Percentiles rank a stretch among this genome's conserved stretches.
Evolutionary conservation across 2,113 vertebrate genomes (phyloP).

Genomic region (Ancistrus triradiatus): DNA sequence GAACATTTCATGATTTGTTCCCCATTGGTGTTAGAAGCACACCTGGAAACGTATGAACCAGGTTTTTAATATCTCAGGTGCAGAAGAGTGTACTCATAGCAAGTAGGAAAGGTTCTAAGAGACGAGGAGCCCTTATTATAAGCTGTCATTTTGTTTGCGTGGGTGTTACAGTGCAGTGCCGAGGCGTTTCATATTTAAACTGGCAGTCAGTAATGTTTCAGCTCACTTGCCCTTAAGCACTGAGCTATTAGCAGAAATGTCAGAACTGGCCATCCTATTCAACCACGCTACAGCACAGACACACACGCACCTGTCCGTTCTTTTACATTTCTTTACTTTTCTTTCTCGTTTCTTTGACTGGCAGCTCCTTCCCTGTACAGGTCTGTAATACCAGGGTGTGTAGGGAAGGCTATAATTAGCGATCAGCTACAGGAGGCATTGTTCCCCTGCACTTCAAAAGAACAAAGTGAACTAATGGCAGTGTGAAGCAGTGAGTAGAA

Average conservation of each 20-base stretch:
- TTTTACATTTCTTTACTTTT: not conserved
- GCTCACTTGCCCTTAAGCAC: conserved; percentile 5
- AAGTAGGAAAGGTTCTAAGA: too few relatives aligned
- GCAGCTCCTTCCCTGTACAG: not conserved
- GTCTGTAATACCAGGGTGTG: conserved; percentile 39
- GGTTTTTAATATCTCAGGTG: too few relatives aligned
- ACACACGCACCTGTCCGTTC: not conserved
- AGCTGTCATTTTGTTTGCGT: not conserved
- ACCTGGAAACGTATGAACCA: not conserved
- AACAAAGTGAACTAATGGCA: conserved; percentile 44
- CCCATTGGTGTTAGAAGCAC: not conserved
- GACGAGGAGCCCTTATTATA: too few relatives aligned
- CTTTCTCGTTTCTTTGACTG: conserved; percentile 8
- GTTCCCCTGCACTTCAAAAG: conserved; percentile 35
- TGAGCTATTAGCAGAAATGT: conserved; percentile 7
- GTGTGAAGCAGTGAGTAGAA: conserved; percentile 25
- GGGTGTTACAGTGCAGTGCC: not conserved
- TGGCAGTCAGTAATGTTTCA: conserved; percentile 6
- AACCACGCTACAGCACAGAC: not conserved
- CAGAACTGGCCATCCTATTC: not conserved
- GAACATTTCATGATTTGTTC: too few relatives aligned
- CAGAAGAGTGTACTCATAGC: not conserved
- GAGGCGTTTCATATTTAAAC: conserved; percentile 18
- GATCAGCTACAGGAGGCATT: conserved; percentile 39
- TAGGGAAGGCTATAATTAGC: conserved; percentile 35